Base-by-base conservation (phyloP, 2,888 invertebrate genomes). In the Subacronicta megacephala region DNA sequence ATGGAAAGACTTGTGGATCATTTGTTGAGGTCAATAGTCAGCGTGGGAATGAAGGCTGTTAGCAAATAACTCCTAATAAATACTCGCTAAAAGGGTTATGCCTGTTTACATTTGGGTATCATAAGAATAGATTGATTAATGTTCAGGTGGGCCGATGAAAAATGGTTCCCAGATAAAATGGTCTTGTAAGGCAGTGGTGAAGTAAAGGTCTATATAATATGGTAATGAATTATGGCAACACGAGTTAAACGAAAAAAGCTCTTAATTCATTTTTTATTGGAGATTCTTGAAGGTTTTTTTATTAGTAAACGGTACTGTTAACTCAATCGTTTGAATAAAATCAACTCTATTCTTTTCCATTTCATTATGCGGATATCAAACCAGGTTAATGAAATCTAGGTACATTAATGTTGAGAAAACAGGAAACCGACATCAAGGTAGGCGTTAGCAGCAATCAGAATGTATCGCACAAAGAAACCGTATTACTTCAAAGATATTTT, bases 41-140 rank as follows among this genome's bases (percentile, higher is more conserved):
- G 68, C 76, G 77, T 80, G 73, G 69, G 76, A 80, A 78, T 46
- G 58, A 43, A 69, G 41, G 43, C 51, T 65, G 62, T 72, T 70
- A 66, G 63, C 65, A 61, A 66, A 72, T 69, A 64, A 49, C 67
- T 70, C 65, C 76, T 73, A 70, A 76, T 75, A 77, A 67, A 75
- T 72, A 72, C 59, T 46, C 58, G 71, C 71, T 77, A 79, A 81
- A 75, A 77, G 77, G 76, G 70, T 67, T n/a, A 36, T 55, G 66
- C 42, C 37, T 75, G 74, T 75, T 75, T 80, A 71, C 63, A 70
- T 70, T 72, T 45, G 50, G 55, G 55, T 56, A 61, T 64, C 61
- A 71, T 72, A 72, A 75, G 68, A 63, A 69, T 70, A 64, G 69
- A 71, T 77, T 71, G 72, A 79, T 79, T 65, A 67, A 66, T 69